Conservation (phyloP, 2,113 vertebrate species). For the Stercorarius parasiticus region DNA sequence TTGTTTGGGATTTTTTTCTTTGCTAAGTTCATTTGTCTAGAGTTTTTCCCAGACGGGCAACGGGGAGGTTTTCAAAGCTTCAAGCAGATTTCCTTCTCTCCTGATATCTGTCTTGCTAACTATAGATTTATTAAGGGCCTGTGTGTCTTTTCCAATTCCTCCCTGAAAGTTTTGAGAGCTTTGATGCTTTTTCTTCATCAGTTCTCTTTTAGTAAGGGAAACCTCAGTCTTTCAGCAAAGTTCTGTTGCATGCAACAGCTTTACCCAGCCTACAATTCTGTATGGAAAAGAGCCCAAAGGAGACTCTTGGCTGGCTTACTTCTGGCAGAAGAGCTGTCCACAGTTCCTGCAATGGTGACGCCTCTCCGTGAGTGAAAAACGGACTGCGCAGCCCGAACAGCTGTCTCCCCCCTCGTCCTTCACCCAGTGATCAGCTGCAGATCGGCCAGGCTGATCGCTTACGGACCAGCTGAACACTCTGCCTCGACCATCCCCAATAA, state of each 20-base stretch:
- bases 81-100: background rate
- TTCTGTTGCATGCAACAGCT: background rate
- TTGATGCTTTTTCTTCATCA: background rate
- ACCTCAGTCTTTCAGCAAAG: background rate
- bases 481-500: constrained; percentile 93
- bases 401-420: constrained; percentile 97
- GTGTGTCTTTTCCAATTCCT: background rate
- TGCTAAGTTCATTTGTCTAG: background rate
- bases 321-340: constrained; percentile 98
- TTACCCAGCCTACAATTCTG: background rate
- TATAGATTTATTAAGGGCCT: background rate
- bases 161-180: background rate
- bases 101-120: background rate
- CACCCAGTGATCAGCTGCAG: constrained; percentile 97
- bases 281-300: background rate
- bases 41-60: background rate
- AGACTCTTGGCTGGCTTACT: constrained; percentile 77
- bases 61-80: background rate
- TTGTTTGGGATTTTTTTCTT: background rate
- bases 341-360: constrained; percentile 98
- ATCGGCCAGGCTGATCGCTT: constrained; percentile 94
- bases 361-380: constrained; percentile 94
- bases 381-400: constrained; percentile 89
- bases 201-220: background rate
- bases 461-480: constrained; percentile 98